Percentiles rank a stretch among this genome's conserved stretches.
phyloP scores from a whole-genome alignment of 2,797 vertebrate genomes.

The Notolabrus celidotus region DNA sequence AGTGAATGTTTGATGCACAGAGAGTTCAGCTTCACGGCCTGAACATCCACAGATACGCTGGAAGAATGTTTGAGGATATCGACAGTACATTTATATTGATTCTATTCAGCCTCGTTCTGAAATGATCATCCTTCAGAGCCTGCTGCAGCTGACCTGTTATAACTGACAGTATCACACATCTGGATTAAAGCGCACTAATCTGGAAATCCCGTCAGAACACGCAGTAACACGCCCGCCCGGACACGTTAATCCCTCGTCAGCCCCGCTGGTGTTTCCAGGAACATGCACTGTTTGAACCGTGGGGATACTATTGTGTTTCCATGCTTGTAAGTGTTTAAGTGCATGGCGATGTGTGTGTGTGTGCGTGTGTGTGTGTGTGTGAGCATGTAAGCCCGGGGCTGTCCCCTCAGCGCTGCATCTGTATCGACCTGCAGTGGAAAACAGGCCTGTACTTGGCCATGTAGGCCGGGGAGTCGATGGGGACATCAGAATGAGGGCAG shows the following conservation, averaged over 20 bases:
- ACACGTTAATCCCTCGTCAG: slow-evolving; percentile 48
- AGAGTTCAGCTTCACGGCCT: not conserved
- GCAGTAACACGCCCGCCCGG: slow-evolving; percentile 13
- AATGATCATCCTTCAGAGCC: slow-evolving; percentile 1
- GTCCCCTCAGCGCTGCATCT: slow-evolving; percentile 70
- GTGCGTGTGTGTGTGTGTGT: slow-evolving; percentile 42
- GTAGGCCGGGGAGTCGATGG: slow-evolving; percentile 79
- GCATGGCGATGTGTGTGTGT: slow-evolving; percentile 50
- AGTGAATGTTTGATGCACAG: not conserved
- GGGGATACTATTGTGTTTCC: slow-evolving; percentile 63
- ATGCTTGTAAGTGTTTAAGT: slow-evolving; percentile 65
- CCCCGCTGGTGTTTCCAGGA: slow-evolving; percentile 37
- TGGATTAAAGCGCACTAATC: slow-evolving; percentile 60
- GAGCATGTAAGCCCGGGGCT: slow-evolving; percentile 59
- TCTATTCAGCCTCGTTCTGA: not conserved
- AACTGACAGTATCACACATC: slow-evolving; percentile 42
- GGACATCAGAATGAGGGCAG: slow-evolving; percentile 79
- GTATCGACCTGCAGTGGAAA: slow-evolving; percentile 78
- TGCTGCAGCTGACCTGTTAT: not conserved
- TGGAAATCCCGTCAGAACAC: slow-evolving; percentile 54
- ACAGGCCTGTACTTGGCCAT: slow-evolving; percentile 69
- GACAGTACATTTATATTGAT: not conserved
- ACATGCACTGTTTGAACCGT: slow-evolving; percentile 27
- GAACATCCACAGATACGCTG: not conserved
- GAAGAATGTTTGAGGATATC: not conserved